Evolutionary conservation across 1,140 invertebrate genomes (phyloP).

Genomic region (Bombus picipes): DNA sequence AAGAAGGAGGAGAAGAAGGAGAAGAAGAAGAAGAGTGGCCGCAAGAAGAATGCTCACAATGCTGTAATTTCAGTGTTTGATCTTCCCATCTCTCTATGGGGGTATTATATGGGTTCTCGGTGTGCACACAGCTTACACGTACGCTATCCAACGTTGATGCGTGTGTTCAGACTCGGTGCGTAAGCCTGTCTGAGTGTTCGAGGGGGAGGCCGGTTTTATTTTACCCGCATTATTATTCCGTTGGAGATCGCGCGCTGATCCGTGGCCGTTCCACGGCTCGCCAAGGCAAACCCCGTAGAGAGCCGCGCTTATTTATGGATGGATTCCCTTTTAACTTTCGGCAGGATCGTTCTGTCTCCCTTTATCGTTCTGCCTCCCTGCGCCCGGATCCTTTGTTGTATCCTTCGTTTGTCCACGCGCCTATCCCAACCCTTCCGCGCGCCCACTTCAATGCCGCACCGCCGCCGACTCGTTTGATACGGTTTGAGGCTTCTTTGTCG

Average conservation of each 20-base stretch:
- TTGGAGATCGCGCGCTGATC: constrained; percentile 79
- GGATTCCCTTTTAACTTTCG: constrained; percentile 78
- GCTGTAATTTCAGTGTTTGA: constrained; percentile 81
- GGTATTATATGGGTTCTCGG: constrained; percentile 75
- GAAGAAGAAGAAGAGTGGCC: constrained; percentile 66
- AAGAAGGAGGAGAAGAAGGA: constrained; percentile 47
- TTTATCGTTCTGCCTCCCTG: constrained; percentile 21
- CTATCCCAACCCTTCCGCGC: constrained; percentile 25
- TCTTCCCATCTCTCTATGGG: constrained; percentile 78
- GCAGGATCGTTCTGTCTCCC: constrained; percentile 56
- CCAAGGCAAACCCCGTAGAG: constrained; percentile 62
- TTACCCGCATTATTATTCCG: constrained; percentile 81
- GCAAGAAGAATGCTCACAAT: constrained; percentile 79
- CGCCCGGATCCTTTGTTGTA: constrained; percentile 22
- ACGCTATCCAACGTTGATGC: constrained; percentile 40
- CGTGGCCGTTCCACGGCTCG: constrained; percentile 53
- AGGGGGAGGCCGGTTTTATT: constrained; percentile 76
- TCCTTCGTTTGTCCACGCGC: constrained; percentile 47
- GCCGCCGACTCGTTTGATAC: constrained; percentile 26
- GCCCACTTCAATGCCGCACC: constrained; percentile 12
- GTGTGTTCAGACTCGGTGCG: constrained; percentile 21
- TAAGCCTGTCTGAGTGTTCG: constrained; percentile 54
- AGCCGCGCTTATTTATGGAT: constrained; percentile 79
- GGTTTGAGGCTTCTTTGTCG: constrained; percentile 4
- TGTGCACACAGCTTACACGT: constrained; percentile 39